phyloP scores from a whole-genome alignment of 2,888 invertebrate genomes.

The Sicus ferrugineus region DNA sequence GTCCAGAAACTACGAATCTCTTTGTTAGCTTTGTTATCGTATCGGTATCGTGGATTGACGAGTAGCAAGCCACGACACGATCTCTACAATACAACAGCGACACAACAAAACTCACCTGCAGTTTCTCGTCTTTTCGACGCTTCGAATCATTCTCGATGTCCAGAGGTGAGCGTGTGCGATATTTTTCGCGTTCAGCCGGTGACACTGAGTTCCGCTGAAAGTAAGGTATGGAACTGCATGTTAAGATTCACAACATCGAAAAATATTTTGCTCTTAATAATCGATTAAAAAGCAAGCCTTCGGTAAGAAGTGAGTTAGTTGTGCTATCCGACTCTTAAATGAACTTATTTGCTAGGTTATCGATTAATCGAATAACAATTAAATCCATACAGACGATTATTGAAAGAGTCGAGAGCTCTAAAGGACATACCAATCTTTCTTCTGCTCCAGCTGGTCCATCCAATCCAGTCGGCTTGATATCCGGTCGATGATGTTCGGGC shows the following conservation, averaged over 20 bases:
- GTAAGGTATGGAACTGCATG: constrained; percentile 17
- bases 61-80: background rate
- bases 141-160: constrained; percentile 79
- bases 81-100: constrained; percentile 28
- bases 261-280: too few species aligned
- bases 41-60: background rate
- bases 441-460: constrained; percentile 68
- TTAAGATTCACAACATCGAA: background rate
- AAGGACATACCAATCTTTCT: constrained; percentile 68
- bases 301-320: too few species aligned
- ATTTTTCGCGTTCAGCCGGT: constrained; percentile 83
- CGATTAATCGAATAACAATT: too few species aligned
- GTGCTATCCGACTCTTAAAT: too few species aligned
- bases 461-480: constrained; percentile 65
- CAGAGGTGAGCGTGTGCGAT: constrained; percentile 80
- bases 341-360: too few species aligned
- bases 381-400: too few species aligned
- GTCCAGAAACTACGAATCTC: background rate
- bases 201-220: constrained; percentile 80
- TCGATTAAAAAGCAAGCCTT: too few species aligned
- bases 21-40: background rate
- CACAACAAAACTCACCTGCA: constrained; percentile 82
- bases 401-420: too few species aligned
- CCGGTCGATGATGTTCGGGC: constrained; percentile 64
- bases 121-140: constrained; percentile 86